Base-by-base conservation (phyloP, 30 jellyfish, hydroid and myxozoan genomes). In the Aurelia aurita complex sp. Pacific region DNA sequence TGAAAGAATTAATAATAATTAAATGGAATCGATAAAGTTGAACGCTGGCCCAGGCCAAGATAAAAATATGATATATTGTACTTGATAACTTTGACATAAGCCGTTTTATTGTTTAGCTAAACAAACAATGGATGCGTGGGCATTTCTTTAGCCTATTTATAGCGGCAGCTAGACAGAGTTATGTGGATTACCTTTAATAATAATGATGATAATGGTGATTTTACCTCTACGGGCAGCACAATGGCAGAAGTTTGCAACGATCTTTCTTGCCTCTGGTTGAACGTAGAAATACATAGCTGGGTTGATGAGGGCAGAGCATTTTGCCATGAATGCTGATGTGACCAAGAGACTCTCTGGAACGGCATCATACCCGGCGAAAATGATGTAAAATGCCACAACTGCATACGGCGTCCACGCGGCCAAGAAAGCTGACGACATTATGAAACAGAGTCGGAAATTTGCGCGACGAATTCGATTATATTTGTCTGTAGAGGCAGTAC, bases 361-460 rank as follows among this genome's bases (percentile, higher is more conserved):
- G 7, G 69, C 51, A 68, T 81, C 35, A 14, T 51, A 54, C 23
- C 90, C 90, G 2, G 69, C 42, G 69, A 57, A 8, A 35, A 69
- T 35, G 18, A 62, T 70, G 76, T 53, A 66, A 16, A 73, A 64
- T 2, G 83, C 64, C 35, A 69, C 83, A 4, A 60, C 51, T 12
- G 83, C 73, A 70, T 81, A 81, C 14, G 90, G 90, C 23, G 81
- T 69, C 90, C 90, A 81, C n/a, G 90, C 51, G 43, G 65, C 36
- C 14, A 81, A 29, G 76, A 81, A 81, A 10, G 90, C 8, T 8
- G 64, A 36, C 11, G 83, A 40, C 66, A 81, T 81, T 62, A 68
- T 46, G 67, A 81, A 67, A 18, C 90, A 67, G 59, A 81, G 82
- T 51, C 73, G 60, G 38, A 70, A 63, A 38, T 77, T 81, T 35